Evolutionary conservation across 1,140 invertebrate genomes (phyloP), one percentile per base, ranked within the genome.

Genomic region (Penaeus chinensis): DNA sequence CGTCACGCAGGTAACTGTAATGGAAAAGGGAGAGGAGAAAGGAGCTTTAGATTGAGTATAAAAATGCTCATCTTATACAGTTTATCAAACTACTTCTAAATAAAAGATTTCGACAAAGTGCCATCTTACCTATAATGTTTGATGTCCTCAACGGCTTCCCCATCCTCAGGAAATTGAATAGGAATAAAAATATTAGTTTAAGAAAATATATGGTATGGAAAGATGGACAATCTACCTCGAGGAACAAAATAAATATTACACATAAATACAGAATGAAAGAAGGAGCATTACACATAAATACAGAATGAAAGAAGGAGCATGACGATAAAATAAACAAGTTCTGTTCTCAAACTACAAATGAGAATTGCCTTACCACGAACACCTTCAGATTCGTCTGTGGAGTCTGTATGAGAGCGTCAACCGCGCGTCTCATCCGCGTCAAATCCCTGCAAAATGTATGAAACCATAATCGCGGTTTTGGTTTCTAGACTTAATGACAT

Each of bases 351-450:
- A 82, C 0, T 66, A n/a, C 42, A 60, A 37, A 37, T 54, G 22
- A 19, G 5, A 37, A 13, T 11, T 22, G 20, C 78, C 84, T 78
- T 27, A 87, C 86, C 69, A 76, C 32, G n/a, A 87, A 87, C 32
- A 87, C 86, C 63, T 87, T 87, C 54, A 87, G 82, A 60, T 87
- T 87, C 37, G 82, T 87, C 71, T 87, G 86, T 3, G 86, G 86
- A 4, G 80, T 71, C 80, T 62, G 32, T 1, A 87, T 78, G 10
- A 87, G 71, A 37, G 47, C 62, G 24, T 87, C 81, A 80, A 87
- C 86, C 10, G 86, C 86, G 42, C 22, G 47, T 24, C 86, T 62
- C 86, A 87, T 87, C n/a, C 61, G 62, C n/a, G 24, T n/a, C 60
- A 83, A 20, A 54, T 86, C 32, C 32, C 84, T 86, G 84, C 18